Evolutionary conservation across 2,888 invertebrate species (phyloP).

Genomic region (Agrypnus murinus): DNA sequence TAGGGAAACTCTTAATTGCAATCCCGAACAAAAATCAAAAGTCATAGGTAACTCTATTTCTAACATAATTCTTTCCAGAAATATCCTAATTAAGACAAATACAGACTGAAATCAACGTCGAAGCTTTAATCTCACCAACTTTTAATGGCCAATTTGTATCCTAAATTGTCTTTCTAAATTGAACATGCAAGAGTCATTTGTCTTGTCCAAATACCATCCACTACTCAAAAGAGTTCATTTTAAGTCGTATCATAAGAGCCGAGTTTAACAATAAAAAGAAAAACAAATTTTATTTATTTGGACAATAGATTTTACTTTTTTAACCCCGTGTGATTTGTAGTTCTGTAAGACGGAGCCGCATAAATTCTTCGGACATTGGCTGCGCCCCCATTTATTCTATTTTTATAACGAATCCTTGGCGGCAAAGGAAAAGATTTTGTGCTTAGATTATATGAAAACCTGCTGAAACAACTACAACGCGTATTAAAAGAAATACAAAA

Average conservation of each 20-base stretch:
- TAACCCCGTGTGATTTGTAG: conserved; percentile 8
- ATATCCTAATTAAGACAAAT: not conserved
- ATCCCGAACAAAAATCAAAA: too few relatives aligned
- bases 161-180: conserved; percentile 2
- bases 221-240: not conserved
- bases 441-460: not conserved
- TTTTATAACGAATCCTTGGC: not conserved
- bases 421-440: conserved; percentile 10
- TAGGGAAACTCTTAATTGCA: too few relatives aligned
- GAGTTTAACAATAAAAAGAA: not conserved
- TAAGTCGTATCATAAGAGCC: not conserved
- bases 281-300: conserved; percentile 9
- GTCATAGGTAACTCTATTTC: too few relatives aligned
- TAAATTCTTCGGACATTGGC: conserved; percentile 16
- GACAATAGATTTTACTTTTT: not conserved
- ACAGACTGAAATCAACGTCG: not conserved
- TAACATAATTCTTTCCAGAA: not conserved
- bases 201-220: not conserved
- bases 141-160: conserved; percentile 18
- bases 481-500: too few relatives aligned
- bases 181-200: not conserved
- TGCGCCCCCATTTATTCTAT: not conserved
- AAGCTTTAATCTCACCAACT: not conserved
- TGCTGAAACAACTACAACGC: not conserved
- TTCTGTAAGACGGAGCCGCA: conserved; percentile 4